Evolutionary conservation across 2,797 vertebrate genomes (phyloP).

Genomic region (Cuculus canorus): DNA sequence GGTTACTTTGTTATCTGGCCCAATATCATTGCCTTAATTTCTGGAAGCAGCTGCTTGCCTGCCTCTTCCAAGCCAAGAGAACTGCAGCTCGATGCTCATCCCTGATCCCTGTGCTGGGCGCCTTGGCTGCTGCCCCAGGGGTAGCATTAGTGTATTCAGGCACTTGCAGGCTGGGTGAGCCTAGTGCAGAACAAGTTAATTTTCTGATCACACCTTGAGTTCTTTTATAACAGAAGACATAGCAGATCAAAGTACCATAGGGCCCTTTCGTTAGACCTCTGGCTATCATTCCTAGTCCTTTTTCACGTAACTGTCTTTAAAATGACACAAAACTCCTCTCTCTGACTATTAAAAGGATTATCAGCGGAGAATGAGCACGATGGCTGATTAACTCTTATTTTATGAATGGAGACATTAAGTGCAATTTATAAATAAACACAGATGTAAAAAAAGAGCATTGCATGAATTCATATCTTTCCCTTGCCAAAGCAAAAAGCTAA

Average conservation of each 20-base stretch:
- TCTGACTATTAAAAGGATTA: neutral
- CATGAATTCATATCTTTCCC: neutral
- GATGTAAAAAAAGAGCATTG: constrained; percentile 19
- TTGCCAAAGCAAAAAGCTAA: constrained; percentile 33
- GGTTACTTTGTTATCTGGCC: constrained; percentile 22
- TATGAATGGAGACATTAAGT: neutral
- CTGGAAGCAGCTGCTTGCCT: neutral
- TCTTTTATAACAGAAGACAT: neutral
- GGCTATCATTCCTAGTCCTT: neutral
- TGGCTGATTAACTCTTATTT: constrained; percentile 16
- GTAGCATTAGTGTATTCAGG: fast-evolving
- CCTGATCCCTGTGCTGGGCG: neutral
- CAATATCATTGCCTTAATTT: neutral
- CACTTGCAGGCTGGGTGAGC: neutral
- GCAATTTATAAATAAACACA: constrained; percentile 47
- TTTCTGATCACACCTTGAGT: neutral
- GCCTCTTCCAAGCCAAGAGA: neutral
- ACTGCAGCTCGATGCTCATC: neutral
- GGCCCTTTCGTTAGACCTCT: neutral
- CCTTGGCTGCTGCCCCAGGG: neutral
- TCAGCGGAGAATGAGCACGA: neutral
- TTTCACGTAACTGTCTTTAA: neutral
- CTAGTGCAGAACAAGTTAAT: neutral
- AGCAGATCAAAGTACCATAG: neutral
- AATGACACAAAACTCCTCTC: neutral